Conservation (phyloP, 2,888 invertebrate genomes). For the Diarsia rubi region DNA sequence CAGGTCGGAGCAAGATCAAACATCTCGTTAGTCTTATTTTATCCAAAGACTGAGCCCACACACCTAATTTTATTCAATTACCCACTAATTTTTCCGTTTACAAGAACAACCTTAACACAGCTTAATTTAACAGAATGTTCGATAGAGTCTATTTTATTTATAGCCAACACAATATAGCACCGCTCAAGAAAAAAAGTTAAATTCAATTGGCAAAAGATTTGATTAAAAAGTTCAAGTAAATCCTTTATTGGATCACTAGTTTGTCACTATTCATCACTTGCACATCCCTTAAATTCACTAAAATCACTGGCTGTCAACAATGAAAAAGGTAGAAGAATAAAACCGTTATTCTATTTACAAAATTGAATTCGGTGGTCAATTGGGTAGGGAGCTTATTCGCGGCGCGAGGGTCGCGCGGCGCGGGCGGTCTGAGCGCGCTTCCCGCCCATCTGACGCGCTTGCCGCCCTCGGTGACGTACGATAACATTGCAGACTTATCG, state of each 20-base stretch:
- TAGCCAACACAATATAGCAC: constrained; percentile 32
- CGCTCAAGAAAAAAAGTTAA: constrained; percentile 19
- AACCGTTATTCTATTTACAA: constrained; percentile 56
- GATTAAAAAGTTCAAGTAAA: constrained; percentile 32
- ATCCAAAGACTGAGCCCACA: neutral
- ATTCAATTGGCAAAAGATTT: constrained; percentile 50
- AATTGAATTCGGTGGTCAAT: constrained; percentile 57
- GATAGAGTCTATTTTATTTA: constrained; percentile 25
- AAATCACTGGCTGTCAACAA: constrained; percentile 53
- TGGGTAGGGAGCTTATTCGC: constrained; percentile 53
- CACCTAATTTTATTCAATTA: constrained; percentile 56
- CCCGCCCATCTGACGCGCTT: constrained; percentile 83
- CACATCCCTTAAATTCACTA: constrained; percentile 34
- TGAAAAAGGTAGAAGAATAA: constrained; percentile 22
- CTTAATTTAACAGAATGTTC: constrained; percentile 34
- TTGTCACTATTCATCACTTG: constrained; percentile 21
- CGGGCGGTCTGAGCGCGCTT: constrained; percentile 81
- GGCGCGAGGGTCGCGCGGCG: constrained; percentile 65
- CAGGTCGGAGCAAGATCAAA: neutral
- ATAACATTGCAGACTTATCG: constrained; percentile 62
- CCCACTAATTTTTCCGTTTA: constrained; percentile 44
- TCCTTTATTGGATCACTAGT: constrained; percentile 32
- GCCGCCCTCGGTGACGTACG: constrained; percentile 69
- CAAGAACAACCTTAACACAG: constrained; percentile 37
- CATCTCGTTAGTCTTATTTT: constrained; percentile 28